Conservation (phyloP, 1,140 invertebrate genomes). For the Antheraea mylitta region DNA sequence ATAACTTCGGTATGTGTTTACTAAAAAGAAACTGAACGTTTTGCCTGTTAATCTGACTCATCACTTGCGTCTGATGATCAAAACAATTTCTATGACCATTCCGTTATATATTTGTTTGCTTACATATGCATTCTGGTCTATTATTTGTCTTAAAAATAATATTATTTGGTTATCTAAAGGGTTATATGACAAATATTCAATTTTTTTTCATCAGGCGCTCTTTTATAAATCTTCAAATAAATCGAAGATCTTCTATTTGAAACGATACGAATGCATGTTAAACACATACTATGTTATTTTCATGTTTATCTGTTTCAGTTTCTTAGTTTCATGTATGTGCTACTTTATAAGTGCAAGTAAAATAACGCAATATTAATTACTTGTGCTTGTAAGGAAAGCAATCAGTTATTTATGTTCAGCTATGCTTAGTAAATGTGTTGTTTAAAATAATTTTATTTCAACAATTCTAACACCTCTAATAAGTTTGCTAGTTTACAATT, state of each 20-base stretch:
- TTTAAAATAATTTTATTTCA: not conserved
- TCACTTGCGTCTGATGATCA: slow-evolving; percentile 39
- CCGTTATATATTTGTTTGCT: not conserved
- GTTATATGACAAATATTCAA: not conserved
- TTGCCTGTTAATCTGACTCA: slow-evolving; percentile 21
- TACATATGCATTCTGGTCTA: not conserved
- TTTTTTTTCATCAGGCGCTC: slow-evolving; percentile 31
- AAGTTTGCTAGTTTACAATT: too few relatives aligned
- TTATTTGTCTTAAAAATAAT: not conserved
- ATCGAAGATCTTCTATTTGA: slow-evolving; percentile 11
- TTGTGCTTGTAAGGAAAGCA: not conserved
- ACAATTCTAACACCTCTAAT: too few relatives aligned
- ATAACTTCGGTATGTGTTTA: slow-evolving; percentile 78
- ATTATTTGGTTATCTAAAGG: not conserved
- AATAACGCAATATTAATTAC: not conserved
- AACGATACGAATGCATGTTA: slow-evolving; percentile 24
- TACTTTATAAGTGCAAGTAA: not conserved
- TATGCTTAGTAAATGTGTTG: not conserved
- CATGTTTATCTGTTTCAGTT: not conserved
- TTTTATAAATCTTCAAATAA: slow-evolving; percentile 19
- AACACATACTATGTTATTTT: slow-evolving; percentile 35
- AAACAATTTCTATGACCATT: not conserved
- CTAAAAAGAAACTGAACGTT: slow-evolving; percentile 25
- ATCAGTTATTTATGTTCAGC: not conserved
- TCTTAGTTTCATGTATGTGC: not conserved